Base-by-base conservation (phyloP, 2,888 invertebrate genomes). In the Sarcophaga carnaria region DNA sequence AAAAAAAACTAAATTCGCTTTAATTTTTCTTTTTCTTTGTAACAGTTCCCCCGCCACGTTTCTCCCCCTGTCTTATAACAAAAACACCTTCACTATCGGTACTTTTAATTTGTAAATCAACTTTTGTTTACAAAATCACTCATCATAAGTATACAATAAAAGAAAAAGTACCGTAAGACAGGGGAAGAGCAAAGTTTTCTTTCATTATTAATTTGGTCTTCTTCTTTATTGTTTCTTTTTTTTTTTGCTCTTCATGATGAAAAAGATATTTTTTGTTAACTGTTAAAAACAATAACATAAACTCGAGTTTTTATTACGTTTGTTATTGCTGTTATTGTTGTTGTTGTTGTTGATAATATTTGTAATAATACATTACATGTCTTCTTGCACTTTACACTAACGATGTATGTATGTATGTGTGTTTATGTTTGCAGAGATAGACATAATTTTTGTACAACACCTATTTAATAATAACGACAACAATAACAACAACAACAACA, bases 351-450 rank as follows among this genome's bases (percentile, higher is more conserved):
- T 60, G 71, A 17, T 17, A 54, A 17, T 54, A 54, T 54, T 79
- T 79, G 79, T 79, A 79, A 83, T 76, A 71, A 67, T 77, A 17
- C 47, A 84, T 79, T 67, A 81, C 87, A 87, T 79, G 71, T 82
- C 14, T 8, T 54, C 54, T 12, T 72, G 75, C 67, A 82, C 76
- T 87, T 87, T 71, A 76, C 75, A 74, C 78, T 72, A 54, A 84
- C 76, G 82, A 79, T 79, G 67, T 37, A 10, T 37, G 37, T 37
- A 10, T 37, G 37, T 37, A 8, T 37, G 10, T 37, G 10, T 37
- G 3, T 37, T 2, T 37, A 0, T 37, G 37, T 37, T 37, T 37
- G 37, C 37, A 8, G 8, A 37, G 37, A 37, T 37, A 37, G 37
- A 2, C 37, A 37, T 37, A 37, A 37, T 37, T 37, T 37, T 8